Evolutionary conservation across 2,113 vertebrate species (phyloP).

Genomic region (Colinus virginianus): DNA sequence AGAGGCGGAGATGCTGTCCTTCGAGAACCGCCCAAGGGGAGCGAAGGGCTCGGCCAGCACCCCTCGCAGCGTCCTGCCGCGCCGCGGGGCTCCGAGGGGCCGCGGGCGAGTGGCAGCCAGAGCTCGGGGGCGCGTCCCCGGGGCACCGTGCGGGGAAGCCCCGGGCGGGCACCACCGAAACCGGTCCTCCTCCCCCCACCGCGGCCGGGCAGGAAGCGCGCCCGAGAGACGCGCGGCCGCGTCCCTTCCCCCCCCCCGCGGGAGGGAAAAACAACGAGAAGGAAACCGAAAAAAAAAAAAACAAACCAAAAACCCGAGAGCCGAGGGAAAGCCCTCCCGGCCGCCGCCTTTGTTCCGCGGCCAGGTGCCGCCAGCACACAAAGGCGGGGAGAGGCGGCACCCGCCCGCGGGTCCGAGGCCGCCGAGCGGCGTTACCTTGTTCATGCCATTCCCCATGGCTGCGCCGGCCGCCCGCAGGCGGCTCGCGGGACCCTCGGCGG

Average conservation of each 20-base stretch:
- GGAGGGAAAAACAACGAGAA: too few relatives aligned
- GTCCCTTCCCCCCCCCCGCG: neutral
- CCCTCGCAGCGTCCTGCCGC: neutral
- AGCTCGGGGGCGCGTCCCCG: too few relatives aligned
- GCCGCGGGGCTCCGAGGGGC: neutral
- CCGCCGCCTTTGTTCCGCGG: neutral
- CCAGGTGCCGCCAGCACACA: neutral
- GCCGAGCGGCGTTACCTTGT: conserved; percentile 73
- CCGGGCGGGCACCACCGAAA: neutral
- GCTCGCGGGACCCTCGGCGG: too few relatives aligned
- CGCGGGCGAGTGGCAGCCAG: too few relatives aligned
- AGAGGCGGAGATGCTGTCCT: neutral
- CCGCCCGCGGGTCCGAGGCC: too few relatives aligned
- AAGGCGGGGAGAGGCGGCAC: neutral
- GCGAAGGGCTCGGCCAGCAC: neutral
- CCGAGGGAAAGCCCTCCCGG: too few relatives aligned
- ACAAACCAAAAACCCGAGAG: too few relatives aligned
- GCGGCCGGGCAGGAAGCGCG: conserved; percentile 3
- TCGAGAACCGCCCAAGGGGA: neutral
- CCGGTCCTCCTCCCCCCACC: neutral
- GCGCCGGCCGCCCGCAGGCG: neutral
- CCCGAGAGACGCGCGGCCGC: neutral
- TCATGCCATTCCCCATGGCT: conserved; percentile 83
- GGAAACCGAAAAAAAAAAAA: too few relatives aligned
- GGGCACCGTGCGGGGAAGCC: neutral